Evolutionary conservation across 2,888 invertebrate genomes (phyloP).

Genomic region (Dorcus hopei): DNA sequence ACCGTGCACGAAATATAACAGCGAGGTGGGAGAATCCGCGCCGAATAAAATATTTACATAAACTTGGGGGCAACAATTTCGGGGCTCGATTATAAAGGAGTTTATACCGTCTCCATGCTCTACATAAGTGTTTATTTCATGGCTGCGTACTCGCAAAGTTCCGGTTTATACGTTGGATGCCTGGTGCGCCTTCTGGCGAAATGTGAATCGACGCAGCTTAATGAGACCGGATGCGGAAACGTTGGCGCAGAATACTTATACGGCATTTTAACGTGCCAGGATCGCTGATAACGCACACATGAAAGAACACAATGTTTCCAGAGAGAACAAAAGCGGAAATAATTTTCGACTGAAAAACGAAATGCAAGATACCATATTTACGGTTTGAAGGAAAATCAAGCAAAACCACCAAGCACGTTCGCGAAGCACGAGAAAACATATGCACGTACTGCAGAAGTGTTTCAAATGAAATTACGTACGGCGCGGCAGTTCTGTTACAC

Average conservation of each 20-base stretch:
- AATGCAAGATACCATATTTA: background rate
- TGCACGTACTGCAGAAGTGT: too few species aligned
- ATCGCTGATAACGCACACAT: constrained; percentile 3
- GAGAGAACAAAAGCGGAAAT: background rate
- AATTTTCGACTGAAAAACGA: background rate
- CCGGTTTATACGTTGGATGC: constrained; percentile 5
- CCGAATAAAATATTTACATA: too few species aligned
- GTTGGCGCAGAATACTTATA: constrained; percentile 1
- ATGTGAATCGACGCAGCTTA: constrained; percentile 5
- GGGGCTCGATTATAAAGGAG: background rate
- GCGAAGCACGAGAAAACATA: too few species aligned
- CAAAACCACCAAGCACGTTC: too few species aligned
- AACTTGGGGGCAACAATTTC: background rate
- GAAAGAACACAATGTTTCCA: background rate
- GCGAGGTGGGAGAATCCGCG: too few species aligned
- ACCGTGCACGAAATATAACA: too few species aligned
- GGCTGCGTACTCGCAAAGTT: constrained; percentile 2
- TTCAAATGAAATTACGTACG: too few species aligned
- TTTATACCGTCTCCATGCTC: background rate
- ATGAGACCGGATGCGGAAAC: constrained; percentile 10
- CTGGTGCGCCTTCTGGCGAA: background rate
- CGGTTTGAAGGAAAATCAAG: background rate
- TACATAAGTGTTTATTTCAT: constrained; percentile 7
- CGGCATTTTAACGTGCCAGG: background rate
- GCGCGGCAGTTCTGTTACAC: too few species aligned